Evolutionary conservation across 2,888 invertebrate genomes (phyloP).

Genomic region (Zaprionus obscuricornis): DNA sequence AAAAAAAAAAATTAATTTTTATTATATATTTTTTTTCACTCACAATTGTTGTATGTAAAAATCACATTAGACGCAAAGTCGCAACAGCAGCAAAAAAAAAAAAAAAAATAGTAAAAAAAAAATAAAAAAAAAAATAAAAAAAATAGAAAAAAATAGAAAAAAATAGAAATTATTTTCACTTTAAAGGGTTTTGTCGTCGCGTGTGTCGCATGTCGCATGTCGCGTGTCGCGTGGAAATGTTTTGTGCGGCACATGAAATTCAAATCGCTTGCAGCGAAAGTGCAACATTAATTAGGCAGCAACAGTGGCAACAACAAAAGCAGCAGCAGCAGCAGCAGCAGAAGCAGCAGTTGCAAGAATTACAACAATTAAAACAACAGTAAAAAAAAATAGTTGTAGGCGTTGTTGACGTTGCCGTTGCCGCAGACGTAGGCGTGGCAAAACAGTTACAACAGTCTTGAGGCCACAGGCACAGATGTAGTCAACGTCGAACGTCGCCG

Average conservation of each 20-base stretch:
- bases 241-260: constrained; percentile 42
- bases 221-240: constrained; percentile 45
- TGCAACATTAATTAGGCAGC: constrained; percentile 41
- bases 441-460: constrained; percentile 1
- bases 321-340: constrained; percentile 13
- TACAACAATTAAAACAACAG: neutral
- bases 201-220: constrained; percentile 22
- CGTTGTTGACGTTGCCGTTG: too few relatives aligned
- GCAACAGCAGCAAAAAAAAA: too few relatives aligned
- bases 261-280: constrained; percentile 52
- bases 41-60: too few relatives aligned
- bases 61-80: too few relatives aligned
- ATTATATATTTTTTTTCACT: too few relatives aligned
- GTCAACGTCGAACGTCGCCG: constrained; percentile 56
- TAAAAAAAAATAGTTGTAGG: neutral
- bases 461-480: constrained; percentile 52
- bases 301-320: neutral
- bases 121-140: too few relatives aligned
- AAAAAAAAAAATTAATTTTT: too few relatives aligned
- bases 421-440: neutral
- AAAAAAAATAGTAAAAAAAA: too few relatives aligned
- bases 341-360: neutral
- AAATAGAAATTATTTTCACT: too few relatives aligned
- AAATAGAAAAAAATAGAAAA: too few relatives aligned
- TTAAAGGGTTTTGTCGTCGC: neutral